phyloP scores from a whole-genome alignment of 2,113 vertebrate genomes.

The Nematolebias whitei region DNA sequence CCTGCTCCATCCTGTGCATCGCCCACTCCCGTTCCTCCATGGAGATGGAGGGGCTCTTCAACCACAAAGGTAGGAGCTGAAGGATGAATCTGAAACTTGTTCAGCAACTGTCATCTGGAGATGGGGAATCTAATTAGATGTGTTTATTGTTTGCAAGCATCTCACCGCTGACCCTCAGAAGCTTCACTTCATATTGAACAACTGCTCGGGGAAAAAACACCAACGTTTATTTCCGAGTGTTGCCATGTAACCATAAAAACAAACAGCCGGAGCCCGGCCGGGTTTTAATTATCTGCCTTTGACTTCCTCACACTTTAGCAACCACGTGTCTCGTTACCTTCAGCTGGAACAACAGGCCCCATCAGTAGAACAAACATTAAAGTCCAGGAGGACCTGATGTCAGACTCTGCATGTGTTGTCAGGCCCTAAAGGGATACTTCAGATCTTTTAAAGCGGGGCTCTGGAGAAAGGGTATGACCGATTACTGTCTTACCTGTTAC shows the following conservation, averaged over 20 bases:
- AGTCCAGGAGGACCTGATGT: slow-evolving; percentile 6
- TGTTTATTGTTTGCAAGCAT: slow-evolving; percentile 49
- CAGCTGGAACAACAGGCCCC: slow-evolving; percentile 1
- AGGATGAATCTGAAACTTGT: background rate
- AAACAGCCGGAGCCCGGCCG: slow-evolving; percentile 24
- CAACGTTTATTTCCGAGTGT: slow-evolving; percentile 36
- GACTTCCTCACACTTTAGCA: slow-evolving; percentile 14
- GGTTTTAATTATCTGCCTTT: slow-evolving; percentile 40
- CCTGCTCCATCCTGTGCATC: slow-evolving; percentile 92
- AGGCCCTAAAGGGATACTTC: background rate
- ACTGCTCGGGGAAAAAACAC: slow-evolving; percentile 27
- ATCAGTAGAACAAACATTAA: background rate
- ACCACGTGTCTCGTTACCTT: background rate
- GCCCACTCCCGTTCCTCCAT: slow-evolving; percentile 94
- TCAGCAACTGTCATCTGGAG: background rate
- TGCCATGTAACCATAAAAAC: slow-evolving; percentile 58
- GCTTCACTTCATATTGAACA: slow-evolving; percentile 34
- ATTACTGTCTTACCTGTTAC: too few relatives aligned
- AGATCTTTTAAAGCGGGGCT: too few relatives aligned
- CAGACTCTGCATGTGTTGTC: slow-evolving; percentile 17
- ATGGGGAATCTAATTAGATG: background rate
- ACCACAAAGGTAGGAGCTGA: slow-evolving; percentile 91
- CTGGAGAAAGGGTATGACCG: too few relatives aligned
- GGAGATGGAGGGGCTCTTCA: slow-evolving; percentile 98
- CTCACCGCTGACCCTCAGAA: slow-evolving; percentile 19